Conservation (phyloP, 2,113 vertebrate genomes). For the Cottus gobio region DNA sequence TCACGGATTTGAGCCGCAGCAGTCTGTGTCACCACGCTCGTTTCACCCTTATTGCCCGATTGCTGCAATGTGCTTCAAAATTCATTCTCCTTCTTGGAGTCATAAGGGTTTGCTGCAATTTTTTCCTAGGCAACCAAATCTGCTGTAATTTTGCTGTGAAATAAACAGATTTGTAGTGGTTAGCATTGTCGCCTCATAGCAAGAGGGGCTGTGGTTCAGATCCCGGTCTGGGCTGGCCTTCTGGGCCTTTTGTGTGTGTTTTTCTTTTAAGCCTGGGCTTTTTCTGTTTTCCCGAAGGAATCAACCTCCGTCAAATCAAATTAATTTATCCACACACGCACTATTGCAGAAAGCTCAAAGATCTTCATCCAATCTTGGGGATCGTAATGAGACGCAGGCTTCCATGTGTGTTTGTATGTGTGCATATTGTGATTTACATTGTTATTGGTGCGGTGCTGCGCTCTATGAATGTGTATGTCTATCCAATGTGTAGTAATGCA, state of each 20-base stretch:
- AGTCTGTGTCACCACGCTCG: not conserved
- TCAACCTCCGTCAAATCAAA: not conserved
- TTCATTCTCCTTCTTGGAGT: not conserved
- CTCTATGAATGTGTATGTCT: slow-evolving; percentile 54
- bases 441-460: slow-evolving; percentile 18
- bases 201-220: no score
- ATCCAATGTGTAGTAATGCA: slow-evolving; percentile 23
- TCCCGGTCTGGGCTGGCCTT: no score
- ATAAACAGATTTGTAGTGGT: not conserved
- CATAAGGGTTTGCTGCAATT: no score
- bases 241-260: not conserved
- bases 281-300: not conserved
- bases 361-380: not conserved
- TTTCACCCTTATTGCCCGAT: not conserved
- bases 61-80: not conserved
- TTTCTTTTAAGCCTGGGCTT: not conserved
- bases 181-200: no score
- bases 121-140: not conserved
- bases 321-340: not conserved
- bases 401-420: slow-evolving; percentile 1
- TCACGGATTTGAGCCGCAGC: not conserved
- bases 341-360: not conserved
- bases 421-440: slow-evolving; percentile 49
- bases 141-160: not conserved
- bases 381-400: slow-evolving; percentile 1